A percentile compares a stretch with the other conserved stretches of the same genome.
These are phyloP conservation scores for Pelosia muscerda DNA, from an alignment of 2,888 invertebrate genomes.

Conservation along the genomic window DNA sequence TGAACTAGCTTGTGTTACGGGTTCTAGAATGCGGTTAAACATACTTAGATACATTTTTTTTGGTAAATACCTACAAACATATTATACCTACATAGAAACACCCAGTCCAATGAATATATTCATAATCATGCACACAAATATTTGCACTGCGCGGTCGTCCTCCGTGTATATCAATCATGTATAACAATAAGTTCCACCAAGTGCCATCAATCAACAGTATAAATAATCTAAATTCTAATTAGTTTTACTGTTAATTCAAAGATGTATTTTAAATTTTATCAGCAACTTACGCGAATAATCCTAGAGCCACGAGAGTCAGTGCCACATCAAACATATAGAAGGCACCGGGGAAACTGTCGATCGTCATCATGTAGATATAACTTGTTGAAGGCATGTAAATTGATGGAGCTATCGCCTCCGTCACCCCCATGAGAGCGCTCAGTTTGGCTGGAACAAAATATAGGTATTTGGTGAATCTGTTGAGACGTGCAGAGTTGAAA, in stretches of 20 bases:
- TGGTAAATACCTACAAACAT: no score
- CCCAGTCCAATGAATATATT: no score
- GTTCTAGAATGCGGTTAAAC: no score
- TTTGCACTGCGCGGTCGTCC: no score
- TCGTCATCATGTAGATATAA: slow-evolving; percentile 83
- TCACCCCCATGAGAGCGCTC: slow-evolving; percentile 86
- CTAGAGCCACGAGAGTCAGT: slow-evolving; percentile 76
- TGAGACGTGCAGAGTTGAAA: neutral
- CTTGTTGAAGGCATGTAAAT: slow-evolving; percentile 86
- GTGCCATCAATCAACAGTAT: no score
- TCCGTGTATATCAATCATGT: no score
- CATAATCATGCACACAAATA: no score
- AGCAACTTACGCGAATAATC: slow-evolving; percentile 79
- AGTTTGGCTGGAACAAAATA: slow-evolving; percentile 74
- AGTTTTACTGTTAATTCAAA: neutral
- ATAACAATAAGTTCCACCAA: no score
- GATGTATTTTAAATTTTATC: neutral
- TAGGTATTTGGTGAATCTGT: slow-evolving; percentile 10
- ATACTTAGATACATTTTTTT: no score
- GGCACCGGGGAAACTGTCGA: slow-evolving; percentile 83
- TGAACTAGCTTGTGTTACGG: no score
- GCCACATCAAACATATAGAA: slow-evolving; percentile 86
- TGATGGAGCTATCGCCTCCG: slow-evolving; percentile 86
- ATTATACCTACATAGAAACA: no score
- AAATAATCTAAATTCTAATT: neutral